These are phyloP conservation scores for Pyrgus malvae DNA, from an alignment of 2,888 invertebrate species.

Conservation along the genomic window DNA sequence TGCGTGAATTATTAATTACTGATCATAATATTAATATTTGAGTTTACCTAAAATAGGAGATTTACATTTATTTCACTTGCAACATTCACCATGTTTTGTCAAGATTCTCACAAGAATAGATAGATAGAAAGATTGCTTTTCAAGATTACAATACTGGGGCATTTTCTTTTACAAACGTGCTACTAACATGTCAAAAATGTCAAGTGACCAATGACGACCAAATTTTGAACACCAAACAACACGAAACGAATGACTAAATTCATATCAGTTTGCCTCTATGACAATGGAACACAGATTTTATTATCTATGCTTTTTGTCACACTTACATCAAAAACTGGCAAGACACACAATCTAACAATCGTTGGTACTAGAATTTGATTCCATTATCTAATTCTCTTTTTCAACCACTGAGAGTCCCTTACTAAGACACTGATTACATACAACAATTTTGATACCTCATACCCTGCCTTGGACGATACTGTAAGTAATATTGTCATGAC, in stretches of 20 bases:
- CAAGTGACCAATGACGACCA: neutral
- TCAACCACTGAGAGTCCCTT: conserved; percentile 33
- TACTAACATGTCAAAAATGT: neutral
- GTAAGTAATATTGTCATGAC: conserved; percentile 34
- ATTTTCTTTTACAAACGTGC: neutral
- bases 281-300: conserved; percentile 6
- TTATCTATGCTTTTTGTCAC: conserved; percentile 7
- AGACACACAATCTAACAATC: conserved; percentile 13
- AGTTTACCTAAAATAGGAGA: conserved; percentile 28
- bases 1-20: conserved; percentile 23
- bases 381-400: conserved; percentile 5
- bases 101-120: neutral
- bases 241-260: neutral
- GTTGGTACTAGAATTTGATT: conserved; percentile 22
- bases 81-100: conserved; percentile 26
- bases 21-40: neutral
- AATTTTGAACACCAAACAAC: neutral
- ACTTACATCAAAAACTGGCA: conserved; percentile 18
- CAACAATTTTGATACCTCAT: conserved; percentile 35
- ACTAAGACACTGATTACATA: conserved; percentile 40
- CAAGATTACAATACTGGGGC: conserved; percentile 23
- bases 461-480: conserved; percentile 56
- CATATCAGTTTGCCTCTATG: conserved; percentile 1
- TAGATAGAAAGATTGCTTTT: neutral
- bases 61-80: conserved; percentile 23